phyloP scores from a whole-genome alignment of 2,888 invertebrate genomes.

The Neocrepidodera transversa region DNA sequence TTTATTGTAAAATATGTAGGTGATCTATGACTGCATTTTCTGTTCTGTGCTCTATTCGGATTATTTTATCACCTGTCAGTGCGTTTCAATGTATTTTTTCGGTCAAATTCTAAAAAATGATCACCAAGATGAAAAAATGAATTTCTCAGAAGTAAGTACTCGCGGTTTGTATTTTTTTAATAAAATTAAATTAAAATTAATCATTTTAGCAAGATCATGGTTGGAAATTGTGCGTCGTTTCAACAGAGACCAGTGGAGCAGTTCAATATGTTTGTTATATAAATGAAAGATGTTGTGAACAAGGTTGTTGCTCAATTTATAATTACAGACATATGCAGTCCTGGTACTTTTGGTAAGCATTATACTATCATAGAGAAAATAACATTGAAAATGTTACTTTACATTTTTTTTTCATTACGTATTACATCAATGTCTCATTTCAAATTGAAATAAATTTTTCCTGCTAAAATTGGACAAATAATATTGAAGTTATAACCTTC shows the following conservation, averaged over 20 bases:
- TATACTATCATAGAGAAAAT: too few species aligned
- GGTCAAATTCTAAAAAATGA: too few species aligned
- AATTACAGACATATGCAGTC: conserved; percentile 28
- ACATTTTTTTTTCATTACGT: neutral
- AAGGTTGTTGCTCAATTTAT: conserved; percentile 31
- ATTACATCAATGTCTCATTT: neutral
- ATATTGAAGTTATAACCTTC: too few species aligned
- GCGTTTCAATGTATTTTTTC: too few species aligned
- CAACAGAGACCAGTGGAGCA: conserved; percentile 3
- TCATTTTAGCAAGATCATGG: conserved; percentile 9
- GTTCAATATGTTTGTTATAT: conserved; percentile 30
- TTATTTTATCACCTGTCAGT: too few species aligned
- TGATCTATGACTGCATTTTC: too few species aligned
- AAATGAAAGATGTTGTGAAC: conserved; percentile 31
- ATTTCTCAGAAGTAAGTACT: too few species aligned
- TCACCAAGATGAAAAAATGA: too few species aligned
- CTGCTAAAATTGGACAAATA: too few species aligned
- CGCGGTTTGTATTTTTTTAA: neutral
- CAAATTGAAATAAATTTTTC: neutral
- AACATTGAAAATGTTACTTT: too few species aligned
- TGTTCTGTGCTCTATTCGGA: too few species aligned
- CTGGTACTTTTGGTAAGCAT: conserved; percentile 39
- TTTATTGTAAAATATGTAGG: too few species aligned
- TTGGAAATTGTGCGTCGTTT: conserved; percentile 23
- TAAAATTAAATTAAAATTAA: neutral